Evolutionary conservation across 2,797 vertebrate genomes (phyloP), one percentile per base, ranked within the genome.

Genomic region (Argyrosomus regius): DNA sequence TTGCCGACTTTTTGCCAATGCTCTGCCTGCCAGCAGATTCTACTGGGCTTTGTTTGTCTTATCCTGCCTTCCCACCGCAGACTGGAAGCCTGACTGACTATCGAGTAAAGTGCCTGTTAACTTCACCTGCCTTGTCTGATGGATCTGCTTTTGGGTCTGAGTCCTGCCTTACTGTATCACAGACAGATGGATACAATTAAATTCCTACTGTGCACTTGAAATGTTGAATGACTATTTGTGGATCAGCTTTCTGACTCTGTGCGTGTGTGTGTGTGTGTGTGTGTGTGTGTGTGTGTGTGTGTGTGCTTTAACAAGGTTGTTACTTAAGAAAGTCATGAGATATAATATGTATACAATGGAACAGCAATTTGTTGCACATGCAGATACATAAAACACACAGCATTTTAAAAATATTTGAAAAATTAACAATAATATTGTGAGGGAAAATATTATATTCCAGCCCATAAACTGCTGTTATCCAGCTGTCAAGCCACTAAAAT

Each of bases 151-250:
- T 72, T 17, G 11, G 45, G 52, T 41, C 45, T 17, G 9, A 52
- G 60, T 68, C 39, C 28, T 49, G 49, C 45, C 62, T 49, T 41
- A 68, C 70, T 62, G 57, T 82, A 84, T 75, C 61, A 74, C 59
- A 81, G 59, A 73, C 54, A 76, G 68, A 77, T 60, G 28, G 65
- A 77, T 56, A 76, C 56, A 72, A 72, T 78, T 78, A 48, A 54
- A 48, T 57, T 78, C 60, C 60, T 56, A 53, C 50, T 74, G 65
- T 77, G 66, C 16, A 22, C 39, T 72, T 1, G 1, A 74, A 73
- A 57, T 53, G 41, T 54, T 52, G 48, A 78, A 72, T 43, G 68
- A 69, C 31, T 46, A 59, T 72, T 69, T 78, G 35, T 59, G 43
- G 16, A 70, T 58, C 28, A 63, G 39, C 59, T 31, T 11, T 69